Evolutionary conservation across 2,113 vertebrate genomes (phyloP).

Genomic region (Sakesphorus luctuosus): DNA sequence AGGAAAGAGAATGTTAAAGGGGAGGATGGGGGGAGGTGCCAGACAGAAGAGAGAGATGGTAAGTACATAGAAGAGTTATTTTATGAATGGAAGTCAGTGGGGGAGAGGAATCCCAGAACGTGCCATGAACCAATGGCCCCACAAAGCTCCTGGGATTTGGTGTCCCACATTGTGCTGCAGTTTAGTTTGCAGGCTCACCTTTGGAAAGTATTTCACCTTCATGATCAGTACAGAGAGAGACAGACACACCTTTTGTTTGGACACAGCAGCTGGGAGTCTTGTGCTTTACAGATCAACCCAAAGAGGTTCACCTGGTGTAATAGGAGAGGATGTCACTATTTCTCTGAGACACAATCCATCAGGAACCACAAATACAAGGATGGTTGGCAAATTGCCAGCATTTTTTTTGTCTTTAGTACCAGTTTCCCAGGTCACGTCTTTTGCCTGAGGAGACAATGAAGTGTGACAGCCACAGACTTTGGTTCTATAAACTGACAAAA

Average conservation of each 20-base stretch:
- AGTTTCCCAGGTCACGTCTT: not conserved
- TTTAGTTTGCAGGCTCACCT: not conserved
- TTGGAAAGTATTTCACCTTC: not conserved
- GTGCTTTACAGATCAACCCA: not conserved
- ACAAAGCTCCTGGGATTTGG: not conserved
- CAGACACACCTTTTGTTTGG: not conserved
- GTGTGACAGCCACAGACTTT: not conserved
- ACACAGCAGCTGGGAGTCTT: not conserved
- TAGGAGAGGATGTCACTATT: not conserved
- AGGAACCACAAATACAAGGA: not conserved
- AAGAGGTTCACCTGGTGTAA: not conserved
- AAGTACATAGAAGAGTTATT: not conserved
- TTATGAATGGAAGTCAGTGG: not conserved
- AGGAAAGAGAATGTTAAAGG: not conserved
- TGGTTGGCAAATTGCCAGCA: not conserved
- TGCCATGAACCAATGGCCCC: not conserved
- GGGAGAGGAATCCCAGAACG: not conserved
- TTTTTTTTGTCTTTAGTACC: not conserved
- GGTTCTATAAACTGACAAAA: not conserved
- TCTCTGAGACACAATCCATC: not conserved
- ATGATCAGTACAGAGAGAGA: not conserved
- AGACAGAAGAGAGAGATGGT: not conserved
- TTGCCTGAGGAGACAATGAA: not conserved
- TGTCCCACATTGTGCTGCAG: not conserved
- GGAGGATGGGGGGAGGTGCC: not conserved